Percentiles rank a stretch among this genome's conserved stretches.
Evolutionary conservation across 1,140 invertebrate species (phyloP).

Genomic region (Panagrolaimus sp.): DNA sequence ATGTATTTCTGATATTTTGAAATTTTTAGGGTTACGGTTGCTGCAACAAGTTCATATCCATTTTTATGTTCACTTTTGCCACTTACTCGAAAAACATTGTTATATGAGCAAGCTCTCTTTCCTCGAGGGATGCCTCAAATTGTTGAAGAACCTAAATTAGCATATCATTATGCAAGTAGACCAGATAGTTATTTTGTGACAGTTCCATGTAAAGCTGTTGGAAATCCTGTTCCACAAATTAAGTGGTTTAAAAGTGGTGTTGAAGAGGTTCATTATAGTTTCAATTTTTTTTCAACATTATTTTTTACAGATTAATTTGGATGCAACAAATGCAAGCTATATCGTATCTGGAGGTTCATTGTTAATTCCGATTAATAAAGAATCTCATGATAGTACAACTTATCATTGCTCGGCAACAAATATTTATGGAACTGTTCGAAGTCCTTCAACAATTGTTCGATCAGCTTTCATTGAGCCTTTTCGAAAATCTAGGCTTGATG

Average conservation of each 20-base stretch:
- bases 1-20: neutral
- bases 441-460: constrained; percentile 27
- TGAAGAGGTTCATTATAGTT: constrained; percentile 23
- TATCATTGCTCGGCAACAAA: constrained; percentile 41
- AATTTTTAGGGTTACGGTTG: constrained; percentile 19
- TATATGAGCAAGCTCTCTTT: constrained; percentile 43
- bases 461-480: constrained; percentile 45
- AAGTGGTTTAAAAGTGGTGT: constrained; percentile 32
- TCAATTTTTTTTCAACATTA: neutral
- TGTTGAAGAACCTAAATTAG: constrained; percentile 30
- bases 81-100: constrained; percentile 25
- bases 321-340: constrained; percentile 20
- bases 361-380: constrained; percentile 27
- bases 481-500: constrained; percentile 33
- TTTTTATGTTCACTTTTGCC: constrained; percentile 39
- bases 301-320: constrained; percentile 28
- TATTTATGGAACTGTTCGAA: constrained; percentile 32
- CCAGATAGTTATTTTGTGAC: constrained; percentile 27
- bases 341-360: constrained; percentile 39
- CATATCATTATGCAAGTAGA: constrained; percentile 23
- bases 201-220: constrained; percentile 35
- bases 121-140: constrained; percentile 36
- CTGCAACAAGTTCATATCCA: constrained; percentile 20
- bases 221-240: constrained; percentile 33
- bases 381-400: constrained; percentile 20